Evolutionary conservation across 2,888 invertebrate species (phyloP).

Genomic region (Rhagophthalmus giganteus): DNA sequence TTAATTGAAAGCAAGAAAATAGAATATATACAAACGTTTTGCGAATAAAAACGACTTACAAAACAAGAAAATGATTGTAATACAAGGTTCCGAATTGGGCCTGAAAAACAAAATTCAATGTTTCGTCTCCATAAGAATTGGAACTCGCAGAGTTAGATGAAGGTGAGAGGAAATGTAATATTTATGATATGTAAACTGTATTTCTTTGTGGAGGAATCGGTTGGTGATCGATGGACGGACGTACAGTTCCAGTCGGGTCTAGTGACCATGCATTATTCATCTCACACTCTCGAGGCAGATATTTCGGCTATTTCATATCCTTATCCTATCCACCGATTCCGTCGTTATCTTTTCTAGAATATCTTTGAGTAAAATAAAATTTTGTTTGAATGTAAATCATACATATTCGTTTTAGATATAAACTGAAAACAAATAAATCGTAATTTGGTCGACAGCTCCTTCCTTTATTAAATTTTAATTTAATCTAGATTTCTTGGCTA

Average conservation of each 20-base stretch:
- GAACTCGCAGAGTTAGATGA: constrained; percentile 6
- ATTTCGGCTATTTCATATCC: constrained; percentile 40
- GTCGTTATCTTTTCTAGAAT: constrained; percentile 44
- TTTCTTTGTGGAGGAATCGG: constrained; percentile 46
- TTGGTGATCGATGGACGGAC: constrained; percentile 50
- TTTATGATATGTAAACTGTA: constrained; percentile 49
- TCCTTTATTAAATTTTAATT: too few species aligned
- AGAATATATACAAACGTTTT: too few species aligned
- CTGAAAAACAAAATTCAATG: constrained; percentile 10
- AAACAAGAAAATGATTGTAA: too few species aligned
- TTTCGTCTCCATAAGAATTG: constrained; percentile 2
- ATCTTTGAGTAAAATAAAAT: constrained; percentile 41
- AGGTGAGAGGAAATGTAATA: constrained; percentile 29
- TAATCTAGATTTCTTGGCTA: too few species aligned
- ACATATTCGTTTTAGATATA: constrained; percentile 36
- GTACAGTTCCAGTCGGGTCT: constrained; percentile 38
- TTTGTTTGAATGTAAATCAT: constrained; percentile 43
- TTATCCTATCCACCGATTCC: constrained; percentile 40
- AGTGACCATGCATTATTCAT: constrained; percentile 47
- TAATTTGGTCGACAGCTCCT: too few species aligned
- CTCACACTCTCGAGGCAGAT: constrained; percentile 38
- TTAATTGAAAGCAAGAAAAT: too few species aligned
- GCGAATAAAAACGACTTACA: too few species aligned
- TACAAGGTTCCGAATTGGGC: too few species aligned
- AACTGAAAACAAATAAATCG: constrained; percentile 14